These are phyloP conservation scores for Serrognathus titanus DNA, from an alignment of 2,888 invertebrate genomes.

Conservation along the genomic window DNA sequence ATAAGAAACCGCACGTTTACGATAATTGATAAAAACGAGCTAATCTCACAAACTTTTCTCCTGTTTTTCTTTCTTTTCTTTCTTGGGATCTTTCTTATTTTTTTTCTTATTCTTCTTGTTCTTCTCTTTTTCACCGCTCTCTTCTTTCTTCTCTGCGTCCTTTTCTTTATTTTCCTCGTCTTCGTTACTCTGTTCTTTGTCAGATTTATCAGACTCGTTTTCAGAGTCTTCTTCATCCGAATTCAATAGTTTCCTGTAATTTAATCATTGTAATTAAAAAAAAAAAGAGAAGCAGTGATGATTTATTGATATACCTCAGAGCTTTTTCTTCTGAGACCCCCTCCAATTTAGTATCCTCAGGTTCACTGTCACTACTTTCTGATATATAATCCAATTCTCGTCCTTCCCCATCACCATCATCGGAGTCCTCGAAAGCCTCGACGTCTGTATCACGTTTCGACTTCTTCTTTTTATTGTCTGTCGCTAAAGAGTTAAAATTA, in stretches of 20 bases:
- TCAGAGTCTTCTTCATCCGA: constrained; percentile 88
- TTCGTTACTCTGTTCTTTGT: constrained; percentile 63
- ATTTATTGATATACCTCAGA: constrained; percentile 47
- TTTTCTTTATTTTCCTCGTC: constrained; percentile 70
- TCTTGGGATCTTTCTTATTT: constrained; percentile 53
- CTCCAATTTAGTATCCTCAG: constrained; percentile 71
- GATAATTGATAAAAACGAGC: too few species aligned
- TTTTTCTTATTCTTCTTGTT: constrained; percentile 61
- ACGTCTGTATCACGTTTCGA: constrained; percentile 80
- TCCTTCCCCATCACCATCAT: constrained; percentile 96
- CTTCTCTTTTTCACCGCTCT: constrained; percentile 57
- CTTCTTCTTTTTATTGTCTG: constrained; percentile 59
- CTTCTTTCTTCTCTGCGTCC: constrained; percentile 59
- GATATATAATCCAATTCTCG: constrained; percentile 91
- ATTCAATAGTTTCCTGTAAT: constrained; percentile 69
- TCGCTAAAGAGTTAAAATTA: constrained; percentile 26
- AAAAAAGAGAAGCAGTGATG: neutral
- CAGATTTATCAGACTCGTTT: constrained; percentile 76
- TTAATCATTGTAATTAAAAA: neutral
- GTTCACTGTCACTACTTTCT: constrained; percentile 71
- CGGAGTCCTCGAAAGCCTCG: constrained; percentile 93
- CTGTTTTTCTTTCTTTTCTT: constrained; percentile 61
- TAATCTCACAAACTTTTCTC: constrained; percentile 36
- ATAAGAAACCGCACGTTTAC: constrained; percentile 5
- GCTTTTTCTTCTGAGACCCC: constrained; percentile 75